Base-by-base conservation (phyloP, 2,888 invertebrate genomes). In the Ornithoptera priamus region DNA sequence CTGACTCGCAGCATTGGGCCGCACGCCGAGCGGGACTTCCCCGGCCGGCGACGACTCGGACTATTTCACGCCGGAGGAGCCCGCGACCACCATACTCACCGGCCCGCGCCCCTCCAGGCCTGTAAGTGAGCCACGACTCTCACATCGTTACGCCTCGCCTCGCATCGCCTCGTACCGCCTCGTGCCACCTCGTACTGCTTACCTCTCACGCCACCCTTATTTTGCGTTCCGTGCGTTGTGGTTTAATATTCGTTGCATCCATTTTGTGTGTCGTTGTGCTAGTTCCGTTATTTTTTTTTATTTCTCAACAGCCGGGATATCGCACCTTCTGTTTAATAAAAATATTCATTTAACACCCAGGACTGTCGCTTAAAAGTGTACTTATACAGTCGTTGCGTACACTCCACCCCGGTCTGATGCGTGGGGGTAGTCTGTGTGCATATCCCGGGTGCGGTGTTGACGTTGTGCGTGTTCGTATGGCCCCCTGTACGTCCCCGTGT, bases 41-140 rank as follows among this genome's bases (percentile, higher is more conserved):
- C 90, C 91, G 77, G 82, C 88, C 73, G 94, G 93, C 74, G 95
- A 95, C 73, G 96, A 96, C 90, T 96, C 96, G 53, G 96, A 96
- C 90, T 96, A 96, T 89, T 96, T 95, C 90, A 96, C 96, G 57
- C 96, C 96, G 39, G 96, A 96, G 85, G 96, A 96, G 88, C 94
- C 95, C 75, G 93, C 94, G 78, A 95, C 95, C 76, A 94, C 94
- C 74, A 94, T 95, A 79, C 92, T 95, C 77, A 94, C 94, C 77
- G 94, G 94, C 69, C 90, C 96, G 75, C 94, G 85, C 77, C 76
- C 80, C 81, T 81, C 80, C 78, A 80, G 78, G 75, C 76, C 85
- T 75, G 90, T 89, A 88, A 89, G 88, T 90, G 76, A 76, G 76
- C 77, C 75, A 72, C 74, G 73, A 74, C 75, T 39, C 73, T 67